Evolutionary conservation across 2,797 vertebrate genomes (phyloP), one percentile per base, ranked within the genome.

Genomic region (Falco berigora): DNA sequence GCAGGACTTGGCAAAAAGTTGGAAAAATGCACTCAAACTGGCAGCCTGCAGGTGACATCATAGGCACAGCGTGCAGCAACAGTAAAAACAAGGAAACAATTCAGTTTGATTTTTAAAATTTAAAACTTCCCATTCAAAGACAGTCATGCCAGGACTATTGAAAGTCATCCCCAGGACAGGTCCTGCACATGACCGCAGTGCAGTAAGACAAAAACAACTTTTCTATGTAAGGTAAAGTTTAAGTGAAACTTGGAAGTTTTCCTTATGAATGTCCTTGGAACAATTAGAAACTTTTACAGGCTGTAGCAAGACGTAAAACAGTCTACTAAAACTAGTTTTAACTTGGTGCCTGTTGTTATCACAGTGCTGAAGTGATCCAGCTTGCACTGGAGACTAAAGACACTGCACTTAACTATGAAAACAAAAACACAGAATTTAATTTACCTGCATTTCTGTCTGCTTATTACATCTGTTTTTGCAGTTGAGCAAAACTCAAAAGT

Each of bases 371-470:
- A 75, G 58, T 4, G 0, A 32, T 12, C 3, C 16, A 55, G n/a
- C 27, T 42, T 28, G 27, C 0, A 0, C 34, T 62, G 30, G 19
- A 78, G 32, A 62, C 11, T 7, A 82, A 36, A 8, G 30, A 1
- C 18, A 10, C 49, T 4, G 8, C 1, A 1, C 17, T 15, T 83
- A 53, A 18, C 8, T 10, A 14, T 14, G 32, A 50, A 93, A 71
- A 53, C 13, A 50, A 68, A 15, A 69, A 14, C 49, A 52, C 9
- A 19, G 9, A 67, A 62, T 12, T 58, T 7, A 44, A 24, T 85
- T 55, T 44, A 56, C 13, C 61, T 50, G 27, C 28, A 46, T 19
- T 68, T 52, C 78, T 30, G 8, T 12, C 56, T 49, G 22, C 74
- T 83, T 34, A 7, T 55, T 36, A 36, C 47, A 67, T 30, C 47